phyloP scores from a whole-genome alignment of 2,888 invertebrate species.

The Deilephila elpenor region DNA sequence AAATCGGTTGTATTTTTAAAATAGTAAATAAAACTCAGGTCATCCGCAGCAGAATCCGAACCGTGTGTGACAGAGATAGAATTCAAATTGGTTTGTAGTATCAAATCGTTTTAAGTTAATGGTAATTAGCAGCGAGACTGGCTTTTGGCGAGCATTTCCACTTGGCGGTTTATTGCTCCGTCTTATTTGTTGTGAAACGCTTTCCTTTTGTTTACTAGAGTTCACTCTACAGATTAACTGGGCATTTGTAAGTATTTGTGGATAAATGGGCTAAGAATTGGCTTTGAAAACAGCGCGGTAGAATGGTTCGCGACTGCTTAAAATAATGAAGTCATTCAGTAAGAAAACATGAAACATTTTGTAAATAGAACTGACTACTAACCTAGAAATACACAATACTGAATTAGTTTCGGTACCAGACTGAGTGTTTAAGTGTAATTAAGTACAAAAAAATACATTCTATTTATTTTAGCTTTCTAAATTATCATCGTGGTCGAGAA shows the following conservation, averaged over 20 bases:
- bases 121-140: background rate
- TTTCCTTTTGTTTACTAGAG: slow-evolving; percentile 4
- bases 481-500: too few species aligned
- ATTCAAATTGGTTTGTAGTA: background rate
- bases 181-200: slow-evolving; percentile 27
- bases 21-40: background rate
- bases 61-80: background rate
- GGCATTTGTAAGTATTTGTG: background rate
- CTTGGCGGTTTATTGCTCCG: background rate
- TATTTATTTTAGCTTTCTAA: too few species aligned
- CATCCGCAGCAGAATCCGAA: background rate
- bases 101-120: slow-evolving; percentile 11
- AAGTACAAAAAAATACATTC: too few species aligned
- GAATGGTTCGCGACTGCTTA: background rate
- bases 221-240: background rate
- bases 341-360: too few species aligned
- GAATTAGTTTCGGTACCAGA: too few species aligned
- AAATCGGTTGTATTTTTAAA: background rate
- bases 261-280: background rate
- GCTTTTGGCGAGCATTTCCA: background rate
- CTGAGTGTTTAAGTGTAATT: too few species aligned
- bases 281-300: background rate
- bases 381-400: too few species aligned
- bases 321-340: too few species aligned
- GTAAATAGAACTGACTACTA: too few species aligned